phyloP scores from a whole-genome alignment of 2,797 vertebrate genomes.

The Salmo trutta region DNA sequence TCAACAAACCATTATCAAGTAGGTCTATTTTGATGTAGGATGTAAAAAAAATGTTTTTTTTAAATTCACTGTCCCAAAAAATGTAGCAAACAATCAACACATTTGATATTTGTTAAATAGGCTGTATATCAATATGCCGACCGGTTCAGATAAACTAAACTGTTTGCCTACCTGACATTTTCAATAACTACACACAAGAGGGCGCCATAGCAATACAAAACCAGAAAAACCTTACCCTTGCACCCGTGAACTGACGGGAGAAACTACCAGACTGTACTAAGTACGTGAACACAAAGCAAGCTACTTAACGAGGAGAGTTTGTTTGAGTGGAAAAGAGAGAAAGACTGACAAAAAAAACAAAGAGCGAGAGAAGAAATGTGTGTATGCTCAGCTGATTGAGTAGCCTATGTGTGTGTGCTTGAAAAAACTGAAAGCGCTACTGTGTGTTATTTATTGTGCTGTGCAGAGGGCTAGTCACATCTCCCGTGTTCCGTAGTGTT shows the following conservation, averaged over 20 bases:
- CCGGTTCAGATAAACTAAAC: neutral
- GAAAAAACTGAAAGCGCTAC: neutral
- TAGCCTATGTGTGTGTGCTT: slow-evolving; percentile 13
- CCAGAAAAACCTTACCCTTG: slow-evolving; percentile 27
- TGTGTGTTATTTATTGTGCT: neutral
- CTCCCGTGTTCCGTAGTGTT: slow-evolving; percentile 51
- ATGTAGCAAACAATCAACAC: too few relatives aligned
- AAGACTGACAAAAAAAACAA: too few relatives aligned
- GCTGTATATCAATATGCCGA: too few relatives aligned
- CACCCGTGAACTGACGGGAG: neutral
- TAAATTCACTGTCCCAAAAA: too few relatives aligned
- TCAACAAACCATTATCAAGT: too few relatives aligned
- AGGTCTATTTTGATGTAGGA: too few relatives aligned
- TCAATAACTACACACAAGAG: slow-evolving; percentile 40
- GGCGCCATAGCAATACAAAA: slow-evolving; percentile 27
- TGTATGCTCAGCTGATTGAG: neutral
- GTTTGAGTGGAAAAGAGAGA: too few relatives aligned
- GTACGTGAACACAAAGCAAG: too few relatives aligned
- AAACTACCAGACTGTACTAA: neutral
- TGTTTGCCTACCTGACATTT: neutral
- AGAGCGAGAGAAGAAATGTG: neutral
- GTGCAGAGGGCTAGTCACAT: slow-evolving; percentile 47
- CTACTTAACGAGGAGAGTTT: too few relatives aligned
- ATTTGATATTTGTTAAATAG: too few relatives aligned
- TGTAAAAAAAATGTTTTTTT: too few relatives aligned